Percentiles rank a stretch among this genome's conserved stretches.
These are phyloP conservation scores for Amphilophus citrinellus DNA, from an alignment of 2,113 vertebrate species.

Conservation along the genomic window DNA sequence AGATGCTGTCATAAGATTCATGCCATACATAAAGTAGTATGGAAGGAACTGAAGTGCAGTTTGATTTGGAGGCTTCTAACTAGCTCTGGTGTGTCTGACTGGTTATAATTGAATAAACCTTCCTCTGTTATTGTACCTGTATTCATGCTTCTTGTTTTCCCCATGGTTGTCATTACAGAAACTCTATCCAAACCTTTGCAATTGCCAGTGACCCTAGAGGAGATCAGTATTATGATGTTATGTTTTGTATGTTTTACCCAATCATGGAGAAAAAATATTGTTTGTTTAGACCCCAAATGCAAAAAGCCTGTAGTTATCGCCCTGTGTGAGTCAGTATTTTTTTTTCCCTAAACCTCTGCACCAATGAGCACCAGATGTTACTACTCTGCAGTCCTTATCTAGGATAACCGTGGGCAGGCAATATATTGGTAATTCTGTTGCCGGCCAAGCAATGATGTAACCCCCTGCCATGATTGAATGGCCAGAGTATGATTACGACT, in stretches of 20 bases:
- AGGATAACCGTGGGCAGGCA: slow-evolving; percentile 15
- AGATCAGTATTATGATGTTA: not conserved
- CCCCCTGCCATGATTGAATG: slow-evolving; percentile 34
- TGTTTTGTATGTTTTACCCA: not conserved
- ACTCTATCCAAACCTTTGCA: not conserved
- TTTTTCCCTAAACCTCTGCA: not conserved
- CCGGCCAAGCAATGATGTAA: slow-evolving; percentile 42
- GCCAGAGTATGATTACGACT: slow-evolving; percentile 34
- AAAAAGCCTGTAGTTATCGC: not conserved
- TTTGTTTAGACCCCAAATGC: not conserved
- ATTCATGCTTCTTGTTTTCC: not conserved
- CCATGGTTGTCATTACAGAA: not conserved
- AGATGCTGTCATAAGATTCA: not conserved
- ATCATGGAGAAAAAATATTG: not conserved
- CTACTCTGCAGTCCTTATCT: not conserved
- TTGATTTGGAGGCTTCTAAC: not conserved
- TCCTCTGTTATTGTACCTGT: not conserved
- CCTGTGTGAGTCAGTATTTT: fast-evolving
- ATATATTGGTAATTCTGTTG: slow-evolving; percentile 35
- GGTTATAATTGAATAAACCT: fast-evolving
- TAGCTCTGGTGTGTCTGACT: not conserved
- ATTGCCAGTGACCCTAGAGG: not conserved
- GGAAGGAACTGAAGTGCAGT: not conserved
- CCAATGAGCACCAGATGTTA: slow-evolving; percentile 40
- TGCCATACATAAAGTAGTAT: not conserved